These are phyloP conservation scores for Mormyrops attenuatus DNA, from an alignment of 2,797 vertebrate genomes.

Conservation along the genomic window DNA sequence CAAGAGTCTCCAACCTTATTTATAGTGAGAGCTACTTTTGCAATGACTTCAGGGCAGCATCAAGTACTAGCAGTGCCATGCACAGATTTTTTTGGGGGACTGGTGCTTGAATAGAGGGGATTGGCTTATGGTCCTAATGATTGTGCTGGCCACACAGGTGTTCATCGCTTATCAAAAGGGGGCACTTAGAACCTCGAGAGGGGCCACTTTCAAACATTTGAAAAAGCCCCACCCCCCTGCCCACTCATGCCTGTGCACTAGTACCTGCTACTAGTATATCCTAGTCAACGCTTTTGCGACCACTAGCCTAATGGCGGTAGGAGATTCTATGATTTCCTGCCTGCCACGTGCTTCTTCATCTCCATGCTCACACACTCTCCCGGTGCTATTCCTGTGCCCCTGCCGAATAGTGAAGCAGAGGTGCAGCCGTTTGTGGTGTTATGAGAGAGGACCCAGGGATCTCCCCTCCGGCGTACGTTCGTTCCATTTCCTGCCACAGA, in stretches of 20 bases:
- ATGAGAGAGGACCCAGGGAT: background rate
- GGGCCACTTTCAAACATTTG: background rate
- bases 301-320: background rate
- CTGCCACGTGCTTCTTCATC: background rate
- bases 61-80: background rate
- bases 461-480: background rate
- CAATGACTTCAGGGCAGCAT: background rate
- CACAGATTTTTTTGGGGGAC: background rate
- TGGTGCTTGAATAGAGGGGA: background rate
- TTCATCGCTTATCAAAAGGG: background rate
- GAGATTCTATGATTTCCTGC: background rate
- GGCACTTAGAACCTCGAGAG: background rate
- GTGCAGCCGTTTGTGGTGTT: background rate
- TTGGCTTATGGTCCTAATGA: background rate
- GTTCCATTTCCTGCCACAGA: background rate
- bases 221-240: background rate
- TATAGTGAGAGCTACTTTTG: background rate
- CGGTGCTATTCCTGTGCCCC: background rate
- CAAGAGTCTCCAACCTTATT: background rate
- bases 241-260: background rate
- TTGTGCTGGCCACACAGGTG: background rate
- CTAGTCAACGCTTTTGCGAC: background rate
- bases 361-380: background rate
- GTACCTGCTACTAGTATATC: background rate
- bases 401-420: background rate